Base-by-base conservation (phyloP, 1,140 invertebrate species). In the Pararge aegeria region DNA sequence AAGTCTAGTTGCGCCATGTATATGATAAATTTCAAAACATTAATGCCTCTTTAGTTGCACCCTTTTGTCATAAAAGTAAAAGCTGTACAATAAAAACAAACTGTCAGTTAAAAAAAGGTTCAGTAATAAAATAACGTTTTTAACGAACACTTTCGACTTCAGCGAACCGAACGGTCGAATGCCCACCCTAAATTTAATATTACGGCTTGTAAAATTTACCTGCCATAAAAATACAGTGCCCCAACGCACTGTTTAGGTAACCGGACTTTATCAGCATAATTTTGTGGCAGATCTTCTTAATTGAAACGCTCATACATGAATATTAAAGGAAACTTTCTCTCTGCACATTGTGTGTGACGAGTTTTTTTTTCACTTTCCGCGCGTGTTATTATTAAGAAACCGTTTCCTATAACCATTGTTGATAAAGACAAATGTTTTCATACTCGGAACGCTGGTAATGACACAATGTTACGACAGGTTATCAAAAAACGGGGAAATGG, bases 301-400 rank as follows among this genome's bases (percentile, higher is more conserved):
- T 56, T 16, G 37, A 29, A 56, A 37, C 19, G 54, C 30, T 53
- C 50, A 27, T 60, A 68, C 63, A 74, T 69, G 66, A 68, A 74
- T 73, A 72, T 70, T 74, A 61, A 70, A 64, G 48, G 21, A 50
- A 64, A 74, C 76, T 78, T 78, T 78, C 76, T 68, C 55, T 66
- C 66, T 67, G 48, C 64, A 73, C 58, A 68, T 66, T 59, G 61
- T 68, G 56, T 64, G 58, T 38, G 56, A 57, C 42, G 37, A 46
- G 16, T 52, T 68, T 69, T 68, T 75, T 71, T 75, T 71, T 64
- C 57, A 64, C 56, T 67, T 61, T 60, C 34, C 48, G 48, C 55
- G 49, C 61, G 59, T 67, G 65, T 60, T 63, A 58, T 68, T 68
- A 66, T 73, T 68, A 60, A 63, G 71, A 68, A 68, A 71, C 55